A percentile compares a stretch with the other conserved stretches of the same genome.
Evolutionary conservation across 2,113 vertebrate genomes (phyloP).

Genomic region (Paradoxurus hermaphroditus): DNA sequence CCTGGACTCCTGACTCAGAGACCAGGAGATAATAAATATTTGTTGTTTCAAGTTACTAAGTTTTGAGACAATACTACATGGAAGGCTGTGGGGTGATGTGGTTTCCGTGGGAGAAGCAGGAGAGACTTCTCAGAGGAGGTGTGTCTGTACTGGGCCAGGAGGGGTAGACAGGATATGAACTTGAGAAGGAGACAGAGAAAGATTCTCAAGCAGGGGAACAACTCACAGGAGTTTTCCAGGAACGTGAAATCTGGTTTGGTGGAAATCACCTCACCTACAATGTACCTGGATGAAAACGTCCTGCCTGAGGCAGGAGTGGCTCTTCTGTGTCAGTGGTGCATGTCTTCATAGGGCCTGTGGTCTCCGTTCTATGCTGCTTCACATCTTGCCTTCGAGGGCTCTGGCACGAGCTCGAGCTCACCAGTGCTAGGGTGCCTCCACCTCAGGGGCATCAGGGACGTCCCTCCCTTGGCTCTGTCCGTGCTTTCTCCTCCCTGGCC

Average conservation of each 20-base stretch:
- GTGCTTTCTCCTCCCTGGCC: neutral
- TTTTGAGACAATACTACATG: neutral
- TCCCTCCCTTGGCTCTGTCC: neutral
- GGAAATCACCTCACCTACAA: neutral
- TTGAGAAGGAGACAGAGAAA: neutral
- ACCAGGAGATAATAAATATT: neutral
- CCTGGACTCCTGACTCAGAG: neutral
- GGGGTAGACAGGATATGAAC: neutral
- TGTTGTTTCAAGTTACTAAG: neutral
- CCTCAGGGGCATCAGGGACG: neutral
- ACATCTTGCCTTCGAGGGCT: neutral
- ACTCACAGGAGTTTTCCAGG: neutral
- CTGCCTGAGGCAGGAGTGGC: neutral
- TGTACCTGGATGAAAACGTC: neutral
- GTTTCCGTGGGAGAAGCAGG: neutral
- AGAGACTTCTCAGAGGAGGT: neutral
- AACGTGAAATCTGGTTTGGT: neutral
- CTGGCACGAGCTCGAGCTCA: neutral
- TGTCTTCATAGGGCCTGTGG: neutral
- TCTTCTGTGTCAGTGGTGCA: neutral
- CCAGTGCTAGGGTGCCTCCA: neutral
- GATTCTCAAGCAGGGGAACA: neutral
- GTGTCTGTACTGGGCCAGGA: neutral
- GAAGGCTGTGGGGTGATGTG: neutral
- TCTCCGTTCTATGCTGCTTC: neutral